Conservation (phyloP, 2,113 vertebrate species). For the human region GRCh38 chr14:57230501-57231000, state of each 20-base stretch:
- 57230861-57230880: conserved; percentile 8
- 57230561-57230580: background rate
- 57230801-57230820: background rate
- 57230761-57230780: background rate
- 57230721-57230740: background rate
- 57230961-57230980: conserved; percentile 2
- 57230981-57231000: background rate
- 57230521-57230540: conserved; percentile 37
- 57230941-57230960: background rate
- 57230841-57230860: background rate
- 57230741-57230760: conserved; percentile 27
- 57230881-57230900: conserved; percentile 36
- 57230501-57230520: conserved; percentile 18
- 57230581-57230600: background rate
- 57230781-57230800: background rate
- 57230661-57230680: background rate
- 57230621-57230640: background rate
- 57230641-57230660: background rate
- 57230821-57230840: background rate
- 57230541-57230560: conserved; percentile 40
- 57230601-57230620: background rate
- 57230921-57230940: background rate
- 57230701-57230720: conserved; percentile 25
- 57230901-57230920: background rate
- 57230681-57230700: background rate